Evolutionary conservation across 2,888 invertebrate genomes (phyloP).

Genomic region (Muschampia plurimacula): DNA sequence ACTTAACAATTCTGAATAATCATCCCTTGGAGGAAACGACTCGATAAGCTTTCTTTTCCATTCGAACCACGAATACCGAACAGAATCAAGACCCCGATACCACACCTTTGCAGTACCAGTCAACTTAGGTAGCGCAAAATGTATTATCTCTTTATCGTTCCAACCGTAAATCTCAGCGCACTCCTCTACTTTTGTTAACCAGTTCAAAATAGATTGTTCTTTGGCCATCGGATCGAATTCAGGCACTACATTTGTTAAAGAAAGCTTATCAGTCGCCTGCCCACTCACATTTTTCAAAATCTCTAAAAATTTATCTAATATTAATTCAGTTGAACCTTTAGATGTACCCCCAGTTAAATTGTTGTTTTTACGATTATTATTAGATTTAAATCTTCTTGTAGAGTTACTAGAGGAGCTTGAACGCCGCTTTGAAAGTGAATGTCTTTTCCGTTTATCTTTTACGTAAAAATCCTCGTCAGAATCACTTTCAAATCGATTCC

Average conservation of each 20-base stretch:
- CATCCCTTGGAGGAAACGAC: conserved; percentile 7
- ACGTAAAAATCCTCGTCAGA: background rate
- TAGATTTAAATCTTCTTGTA: background rate
- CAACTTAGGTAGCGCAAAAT: background rate
- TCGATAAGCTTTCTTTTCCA: conserved; percentile 5
- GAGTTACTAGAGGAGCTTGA: conserved; percentile 5
- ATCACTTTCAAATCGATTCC: background rate
- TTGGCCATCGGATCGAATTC: conserved; percentile 6
- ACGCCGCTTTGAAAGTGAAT: background rate
- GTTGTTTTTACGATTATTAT: background rate
- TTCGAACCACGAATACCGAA: background rate
- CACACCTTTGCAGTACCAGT: background rate
- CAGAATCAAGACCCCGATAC: background rate
- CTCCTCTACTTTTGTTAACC: background rate
- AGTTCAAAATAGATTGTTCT: background rate
- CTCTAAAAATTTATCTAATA: conserved; percentile 4
- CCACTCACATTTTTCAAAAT: background rate
- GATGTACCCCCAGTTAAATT: background rate
- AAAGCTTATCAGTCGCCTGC: background rate
- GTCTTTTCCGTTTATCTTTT: background rate
- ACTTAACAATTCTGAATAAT: background rate
- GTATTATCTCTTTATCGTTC: background rate
- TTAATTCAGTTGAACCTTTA: background rate
- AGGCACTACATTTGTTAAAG: background rate
- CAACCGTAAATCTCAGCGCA: background rate